Evolutionary conservation across 2,113 vertebrate genomes (phyloP).

Genomic region (Laticauda colubrina): DNA sequence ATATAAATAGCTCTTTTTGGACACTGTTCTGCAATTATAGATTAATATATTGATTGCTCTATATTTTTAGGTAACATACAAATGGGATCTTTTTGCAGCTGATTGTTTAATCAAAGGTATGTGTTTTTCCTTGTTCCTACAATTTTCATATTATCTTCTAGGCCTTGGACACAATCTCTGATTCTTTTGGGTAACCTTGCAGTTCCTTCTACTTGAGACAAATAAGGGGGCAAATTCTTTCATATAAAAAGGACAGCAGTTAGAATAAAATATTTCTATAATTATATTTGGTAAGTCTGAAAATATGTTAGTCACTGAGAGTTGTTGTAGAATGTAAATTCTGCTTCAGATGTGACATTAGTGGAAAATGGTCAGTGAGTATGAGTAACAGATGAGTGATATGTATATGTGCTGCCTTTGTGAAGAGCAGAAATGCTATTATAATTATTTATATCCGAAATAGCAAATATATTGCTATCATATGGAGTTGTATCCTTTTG

Average conservation of each 20-base stretch:
- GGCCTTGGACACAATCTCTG: neutral
- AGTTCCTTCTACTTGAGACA: neutral
- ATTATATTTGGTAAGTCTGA: neutral
- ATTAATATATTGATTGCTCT: conserved; percentile 63
- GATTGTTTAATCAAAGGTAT: conserved; percentile 95
- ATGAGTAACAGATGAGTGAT: neutral
- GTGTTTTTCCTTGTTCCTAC: conserved; percentile 60
- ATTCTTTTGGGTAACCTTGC: neutral
- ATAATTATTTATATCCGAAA: neutral
- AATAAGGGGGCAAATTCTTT: neutral
- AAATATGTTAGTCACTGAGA: neutral
- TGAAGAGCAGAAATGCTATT: neutral
- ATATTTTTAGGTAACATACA: conserved; percentile 93
- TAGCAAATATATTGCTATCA: neutral
- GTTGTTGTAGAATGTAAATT: neutral
- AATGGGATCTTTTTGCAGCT: conserved; percentile 87
- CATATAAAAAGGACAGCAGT: neutral
- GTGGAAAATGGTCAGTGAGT: neutral
- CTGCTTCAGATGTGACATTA: neutral
- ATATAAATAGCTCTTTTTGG: conserved; percentile 61
- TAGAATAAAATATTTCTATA: neutral
- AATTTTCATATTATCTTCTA: conserved; percentile 30
- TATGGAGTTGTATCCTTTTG: neutral
- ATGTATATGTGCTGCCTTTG: neutral
- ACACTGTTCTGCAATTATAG: conserved; percentile 52